Percentiles rank a stretch among this genome's conserved stretches.
phyloP scores from a whole-genome alignment of 1,140 invertebrate genomes.

The Saxidomus purpurata region DNA sequence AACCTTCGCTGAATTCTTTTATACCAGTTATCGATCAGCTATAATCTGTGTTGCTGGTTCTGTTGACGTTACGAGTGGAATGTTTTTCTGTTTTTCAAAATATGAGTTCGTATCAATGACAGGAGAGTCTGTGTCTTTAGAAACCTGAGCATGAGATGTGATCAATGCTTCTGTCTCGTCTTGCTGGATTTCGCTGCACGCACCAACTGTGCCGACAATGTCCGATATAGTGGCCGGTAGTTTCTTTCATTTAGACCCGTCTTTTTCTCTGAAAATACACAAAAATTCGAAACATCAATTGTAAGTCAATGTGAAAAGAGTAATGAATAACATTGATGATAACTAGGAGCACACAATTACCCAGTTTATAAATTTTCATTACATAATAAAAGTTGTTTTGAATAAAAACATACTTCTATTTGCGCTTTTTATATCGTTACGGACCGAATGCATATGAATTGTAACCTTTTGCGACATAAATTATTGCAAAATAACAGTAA shows the following conservation, averaged over 20 bases:
- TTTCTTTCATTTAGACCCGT: slow-evolving; percentile 18
- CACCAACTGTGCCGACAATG: background rate
- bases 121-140: background rate
- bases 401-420: too few relatives aligned
- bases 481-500: too few relatives aligned
- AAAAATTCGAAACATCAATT: background rate
- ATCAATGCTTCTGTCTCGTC: background rate
- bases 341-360: too few relatives aligned
- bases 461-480: too few relatives aligned
- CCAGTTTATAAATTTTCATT: too few relatives aligned
- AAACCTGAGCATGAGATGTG: too few relatives aligned
- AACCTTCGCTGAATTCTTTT: background rate
- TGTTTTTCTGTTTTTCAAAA: background rate
- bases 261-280: slow-evolving; percentile 8
- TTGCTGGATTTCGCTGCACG: background rate
- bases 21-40: background rate
- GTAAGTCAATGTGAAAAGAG: too few relatives aligned
- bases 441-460: too few relatives aligned
- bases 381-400: too few relatives aligned
- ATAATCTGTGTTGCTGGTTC: background rate
- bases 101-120: background rate
- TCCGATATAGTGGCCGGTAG: background rate
- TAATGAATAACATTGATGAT: too few relatives aligned
- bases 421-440: too few relatives aligned
- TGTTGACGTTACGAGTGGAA: background rate